A percentile compares a stretch with the other conserved stretches of the same genome.
These are phyloP conservation scores for Montifringilla adamsi DNA, from an alignment of 2,113 vertebrate species.

Conservation along the genomic window DNA sequence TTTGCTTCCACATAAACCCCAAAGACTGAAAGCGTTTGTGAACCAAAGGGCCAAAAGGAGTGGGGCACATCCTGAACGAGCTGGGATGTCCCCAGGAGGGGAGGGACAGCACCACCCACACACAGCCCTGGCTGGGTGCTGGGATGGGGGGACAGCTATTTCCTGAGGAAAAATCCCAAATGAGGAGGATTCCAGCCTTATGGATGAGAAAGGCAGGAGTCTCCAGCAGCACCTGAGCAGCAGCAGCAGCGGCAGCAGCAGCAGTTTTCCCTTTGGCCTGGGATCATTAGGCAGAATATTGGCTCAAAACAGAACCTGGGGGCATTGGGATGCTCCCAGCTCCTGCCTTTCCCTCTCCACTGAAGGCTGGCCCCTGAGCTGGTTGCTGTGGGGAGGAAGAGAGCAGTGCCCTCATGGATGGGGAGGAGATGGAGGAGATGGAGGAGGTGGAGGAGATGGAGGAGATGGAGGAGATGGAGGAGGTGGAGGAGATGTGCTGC, in stretches of 20 bases:
- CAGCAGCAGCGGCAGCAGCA: background rate
- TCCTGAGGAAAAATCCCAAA: background rate
- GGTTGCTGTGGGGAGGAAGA: background rate
- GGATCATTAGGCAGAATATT: background rate
- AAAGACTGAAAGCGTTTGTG: background rate
- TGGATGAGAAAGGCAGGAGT: background rate
- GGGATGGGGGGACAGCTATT: too few relatives aligned
- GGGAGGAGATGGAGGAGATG: background rate
- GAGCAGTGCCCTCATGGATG: background rate
- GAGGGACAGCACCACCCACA: background rate
- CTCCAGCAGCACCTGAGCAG: background rate
- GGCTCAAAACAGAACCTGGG: background rate
- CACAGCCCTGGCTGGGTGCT: background rate
- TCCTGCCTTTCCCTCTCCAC: background rate
- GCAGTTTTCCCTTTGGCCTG: background rate
- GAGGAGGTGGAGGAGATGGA: background rate
- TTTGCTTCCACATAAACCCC: background rate
- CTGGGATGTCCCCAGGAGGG: background rate
- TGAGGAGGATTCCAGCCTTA: background rate
- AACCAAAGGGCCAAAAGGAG: background rate
- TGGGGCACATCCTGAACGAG: background rate
- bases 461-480: background rate
- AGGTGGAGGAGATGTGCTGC: background rate
- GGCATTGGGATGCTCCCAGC: background rate
- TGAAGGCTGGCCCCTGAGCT: background rate